Evolutionary conservation across 2,113 vertebrate species (phyloP), one percentile per base, ranked within the genome.

Genomic region (Acrocephalus kingi): DNA sequence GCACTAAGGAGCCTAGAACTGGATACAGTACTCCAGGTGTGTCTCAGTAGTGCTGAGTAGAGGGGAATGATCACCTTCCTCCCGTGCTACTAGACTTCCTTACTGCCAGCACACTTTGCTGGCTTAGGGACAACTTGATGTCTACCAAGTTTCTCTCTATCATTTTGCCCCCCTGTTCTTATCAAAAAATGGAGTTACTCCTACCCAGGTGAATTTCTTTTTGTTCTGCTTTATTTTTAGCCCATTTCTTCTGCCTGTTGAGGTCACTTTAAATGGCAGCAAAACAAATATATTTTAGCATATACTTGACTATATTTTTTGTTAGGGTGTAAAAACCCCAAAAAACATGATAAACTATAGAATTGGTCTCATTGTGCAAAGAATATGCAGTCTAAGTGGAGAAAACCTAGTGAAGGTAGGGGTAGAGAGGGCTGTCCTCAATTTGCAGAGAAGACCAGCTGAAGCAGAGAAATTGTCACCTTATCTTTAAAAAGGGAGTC

Each of bases 81-180:
- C 10, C 6, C 22, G 19, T 19, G 25, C 13, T 46, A 31, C 30
- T 37, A 20, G 10, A 16, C 9, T 56, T 75, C 28, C 15, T 28
- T 59, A 21, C 31, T 87, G n/a, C 27, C n/a, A 83, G 39, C 2
- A 13, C 11, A 23, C 7, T 6, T n/a, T 54, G 27, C 23, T 93
- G 28, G 10, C 21, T 67, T 20, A 14, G 15, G 19, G 13, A n/a
- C 48, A 48, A 10, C 46, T 59, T 63, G 7, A 25, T 55, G 24
- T 22, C 23, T 25, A 6, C 21, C 27, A 87, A 67, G 31, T 7
- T 75, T 5, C 3, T 56, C 17, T 58, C 27, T 11, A 35, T 41
- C 13, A 13, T 15, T 5, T 58, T 56, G 4, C 3, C 11, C 4
- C 4, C 1, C 6, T 25, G 18, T 45, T 66, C 9, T 39, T 55